These are phyloP conservation scores for Cryptus viduatorius DNA, from an alignment of 2,888 invertebrate genomes.

Conservation along the genomic window DNA sequence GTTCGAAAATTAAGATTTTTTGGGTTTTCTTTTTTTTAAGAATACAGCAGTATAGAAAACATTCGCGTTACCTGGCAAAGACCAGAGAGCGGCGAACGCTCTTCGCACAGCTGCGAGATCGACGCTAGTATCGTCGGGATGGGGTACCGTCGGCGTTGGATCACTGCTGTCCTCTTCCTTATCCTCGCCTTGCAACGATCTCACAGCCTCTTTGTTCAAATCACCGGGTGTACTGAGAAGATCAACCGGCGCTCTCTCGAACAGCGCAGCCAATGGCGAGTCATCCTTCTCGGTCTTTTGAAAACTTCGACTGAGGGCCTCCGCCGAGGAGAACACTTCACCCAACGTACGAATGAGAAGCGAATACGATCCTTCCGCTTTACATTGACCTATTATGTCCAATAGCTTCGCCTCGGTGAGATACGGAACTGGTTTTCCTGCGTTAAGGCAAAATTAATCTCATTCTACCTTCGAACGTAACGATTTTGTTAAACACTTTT, in stretches of 20 bases:
- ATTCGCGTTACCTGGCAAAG: slow-evolving; percentile 78
- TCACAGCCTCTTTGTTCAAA: slow-evolving; percentile 90
- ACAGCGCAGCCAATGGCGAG: slow-evolving; percentile 86
- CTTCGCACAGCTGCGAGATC: slow-evolving; percentile 91
- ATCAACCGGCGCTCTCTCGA: slow-evolving; percentile 86
- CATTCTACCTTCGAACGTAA: neutral
- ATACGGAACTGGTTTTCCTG: slow-evolving; percentile 85
- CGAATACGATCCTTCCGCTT: slow-evolving; percentile 89
- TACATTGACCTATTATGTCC: slow-evolving; percentile 91
- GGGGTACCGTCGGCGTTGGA: slow-evolving; percentile 81
- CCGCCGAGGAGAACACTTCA: slow-evolving; percentile 90
- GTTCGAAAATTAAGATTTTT: neutral
- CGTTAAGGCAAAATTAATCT: slow-evolving; percentile 42
- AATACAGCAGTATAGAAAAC: no score
- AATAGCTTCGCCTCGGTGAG: slow-evolving; percentile 92
- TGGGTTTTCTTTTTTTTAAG: no score
- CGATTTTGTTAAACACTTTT: neutral
- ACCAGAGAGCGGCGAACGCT: slow-evolving; percentile 88
- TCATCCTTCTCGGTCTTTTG: slow-evolving; percentile 85
- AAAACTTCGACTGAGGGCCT: slow-evolving; percentile 91
- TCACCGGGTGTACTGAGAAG: slow-evolving; percentile 85
- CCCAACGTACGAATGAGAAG: slow-evolving; percentile 91
- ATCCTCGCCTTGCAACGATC: slow-evolving; percentile 92
- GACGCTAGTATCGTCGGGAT: slow-evolving; percentile 85
- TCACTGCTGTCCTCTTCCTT: slow-evolving; percentile 94